phyloP scores from a whole-genome alignment of 2,113 vertebrate genomes.

The Thunnus maccoyii region DNA sequence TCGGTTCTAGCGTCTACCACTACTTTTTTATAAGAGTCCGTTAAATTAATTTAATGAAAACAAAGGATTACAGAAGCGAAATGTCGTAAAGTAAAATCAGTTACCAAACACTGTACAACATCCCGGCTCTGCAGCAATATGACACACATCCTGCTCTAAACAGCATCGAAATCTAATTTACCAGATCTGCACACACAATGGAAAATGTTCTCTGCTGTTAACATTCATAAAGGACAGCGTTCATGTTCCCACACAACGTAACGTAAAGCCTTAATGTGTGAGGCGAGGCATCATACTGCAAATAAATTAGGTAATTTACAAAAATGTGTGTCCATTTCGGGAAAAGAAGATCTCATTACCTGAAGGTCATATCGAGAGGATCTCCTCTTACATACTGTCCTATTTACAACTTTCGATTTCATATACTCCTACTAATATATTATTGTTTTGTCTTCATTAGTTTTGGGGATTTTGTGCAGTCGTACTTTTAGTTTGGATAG shows the following conservation, averaged over 20 bases:
- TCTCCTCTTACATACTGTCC: not conserved
- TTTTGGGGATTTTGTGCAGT: not conserved
- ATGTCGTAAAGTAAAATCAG: no score
- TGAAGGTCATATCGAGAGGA: not conserved
- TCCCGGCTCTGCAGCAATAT: not conserved
- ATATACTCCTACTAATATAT: not conserved
- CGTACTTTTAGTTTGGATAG: not conserved
- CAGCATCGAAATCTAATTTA: not conserved
- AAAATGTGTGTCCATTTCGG: not conserved
- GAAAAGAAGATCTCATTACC: slow-evolving; percentile 7
- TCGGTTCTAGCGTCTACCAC: no score
- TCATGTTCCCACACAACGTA: not conserved
- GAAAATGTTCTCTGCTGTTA: not conserved
- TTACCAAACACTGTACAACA: not conserved
- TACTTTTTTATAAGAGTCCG: no score
- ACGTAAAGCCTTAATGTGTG: not conserved
- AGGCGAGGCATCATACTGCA: not conserved
- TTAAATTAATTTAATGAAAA: no score
- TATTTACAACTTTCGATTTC: not conserved
- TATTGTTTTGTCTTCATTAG: not conserved
- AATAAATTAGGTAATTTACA: slow-evolving; percentile 11
- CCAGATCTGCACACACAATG: not conserved
- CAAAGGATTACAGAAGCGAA: no score
- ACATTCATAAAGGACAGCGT: not conserved
- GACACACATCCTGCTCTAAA: not conserved